Conservation (phyloP, 64 coral and sea anemone genomes). For the Orbicella faveolata region DNA sequence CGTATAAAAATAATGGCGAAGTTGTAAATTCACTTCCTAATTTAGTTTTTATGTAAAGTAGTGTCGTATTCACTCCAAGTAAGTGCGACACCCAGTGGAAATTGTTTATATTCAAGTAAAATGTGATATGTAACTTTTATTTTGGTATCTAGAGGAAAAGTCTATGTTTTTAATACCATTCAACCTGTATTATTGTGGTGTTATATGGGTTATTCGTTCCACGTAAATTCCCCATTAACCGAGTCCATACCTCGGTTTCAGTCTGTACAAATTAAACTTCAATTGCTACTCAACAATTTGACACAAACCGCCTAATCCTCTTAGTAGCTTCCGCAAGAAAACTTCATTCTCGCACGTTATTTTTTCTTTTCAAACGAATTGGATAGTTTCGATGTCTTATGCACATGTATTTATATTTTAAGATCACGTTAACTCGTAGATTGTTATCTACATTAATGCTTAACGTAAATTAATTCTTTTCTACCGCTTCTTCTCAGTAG, state of each 20-base stretch:
- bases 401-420: not conserved
- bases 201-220: not conserved
- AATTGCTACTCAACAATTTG: not conserved
- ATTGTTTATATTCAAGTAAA: no score
- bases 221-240: not conserved
- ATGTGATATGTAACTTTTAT: no score
- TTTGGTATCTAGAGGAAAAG: no score
- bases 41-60: no score
- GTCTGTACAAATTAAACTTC: constrained; percentile 1
- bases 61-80: no score
- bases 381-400: not conserved
- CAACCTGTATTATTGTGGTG: not conserved
- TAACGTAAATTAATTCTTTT: not conserved
- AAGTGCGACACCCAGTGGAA: no score
- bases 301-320: not conserved
- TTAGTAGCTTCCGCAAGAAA: not conserved
- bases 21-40: no score
- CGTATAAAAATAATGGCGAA: no score
- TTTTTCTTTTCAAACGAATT: not conserved
- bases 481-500: constrained; percentile 93
- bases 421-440: not conserved
- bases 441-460: constrained; percentile 27
- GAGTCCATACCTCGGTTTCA: not conserved
- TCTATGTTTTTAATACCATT: not conserved
- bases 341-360: not conserved